Evolutionary conservation across 1,140 invertebrate genomes (phyloP).

Genomic region (Homarus americanus): DNA sequence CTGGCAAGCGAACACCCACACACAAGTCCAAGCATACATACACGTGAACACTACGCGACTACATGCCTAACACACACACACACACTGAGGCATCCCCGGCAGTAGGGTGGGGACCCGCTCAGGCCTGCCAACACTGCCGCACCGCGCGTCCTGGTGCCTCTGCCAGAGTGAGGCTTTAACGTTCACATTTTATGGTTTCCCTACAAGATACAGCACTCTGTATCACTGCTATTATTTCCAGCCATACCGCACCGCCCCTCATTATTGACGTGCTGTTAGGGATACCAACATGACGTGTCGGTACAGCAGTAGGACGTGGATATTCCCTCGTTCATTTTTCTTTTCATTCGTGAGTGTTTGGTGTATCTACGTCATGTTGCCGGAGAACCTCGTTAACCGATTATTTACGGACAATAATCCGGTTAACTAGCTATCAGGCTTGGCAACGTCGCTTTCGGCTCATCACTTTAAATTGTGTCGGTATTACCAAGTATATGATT

Average conservation of each 20-base stretch:
- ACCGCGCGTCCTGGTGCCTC: not conserved
- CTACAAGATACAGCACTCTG: not conserved
- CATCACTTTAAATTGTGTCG: too few species aligned
- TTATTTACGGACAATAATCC: too few species aligned
- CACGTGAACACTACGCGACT: not conserved
- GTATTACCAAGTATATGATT: too few species aligned
- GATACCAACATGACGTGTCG: too few species aligned
- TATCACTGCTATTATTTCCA: not conserved
- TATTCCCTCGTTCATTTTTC: too few species aligned
- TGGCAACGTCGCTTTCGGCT: too few species aligned
- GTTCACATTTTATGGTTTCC: not conserved
- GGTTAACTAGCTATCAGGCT: too few species aligned
- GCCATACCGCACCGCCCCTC: not conserved
- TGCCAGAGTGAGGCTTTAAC: not conserved
- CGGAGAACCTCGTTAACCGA: too few species aligned
- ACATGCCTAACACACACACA: constrained; percentile 2
- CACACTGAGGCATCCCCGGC: not conserved
- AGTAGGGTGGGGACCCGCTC: not conserved
- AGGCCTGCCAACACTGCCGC: constrained; percentile 30
- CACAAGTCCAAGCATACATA: not conserved
- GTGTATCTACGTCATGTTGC: too few species aligned
- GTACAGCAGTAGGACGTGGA: too few species aligned
- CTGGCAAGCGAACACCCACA: not conserved
- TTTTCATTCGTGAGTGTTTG: too few species aligned
- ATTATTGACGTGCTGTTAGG: not conserved